phyloP scores from a whole-genome alignment of 2,888 invertebrate genomes.

The Fabriciana adippe region DNA sequence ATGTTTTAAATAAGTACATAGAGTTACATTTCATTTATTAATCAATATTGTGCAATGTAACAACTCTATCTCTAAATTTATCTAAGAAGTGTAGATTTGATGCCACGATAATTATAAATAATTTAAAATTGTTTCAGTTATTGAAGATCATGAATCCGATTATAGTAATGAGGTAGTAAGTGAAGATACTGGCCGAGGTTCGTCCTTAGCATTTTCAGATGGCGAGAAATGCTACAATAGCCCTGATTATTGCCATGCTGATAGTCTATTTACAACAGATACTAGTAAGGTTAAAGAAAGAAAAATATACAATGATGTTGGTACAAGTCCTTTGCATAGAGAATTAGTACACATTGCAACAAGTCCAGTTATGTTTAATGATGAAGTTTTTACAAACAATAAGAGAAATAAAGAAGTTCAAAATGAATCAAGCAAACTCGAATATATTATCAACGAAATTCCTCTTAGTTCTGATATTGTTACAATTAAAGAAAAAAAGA shows the following conservation, averaged over 20 bases:
- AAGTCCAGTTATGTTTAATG: constrained; percentile 41
- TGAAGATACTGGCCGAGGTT: constrained; percentile 70
- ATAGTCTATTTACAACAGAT: constrained; percentile 40
- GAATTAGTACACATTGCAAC: constrained; percentile 38
- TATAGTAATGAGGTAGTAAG: constrained; percentile 55
- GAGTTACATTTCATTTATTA: not conserved
- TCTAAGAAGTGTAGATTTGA: not conserved
- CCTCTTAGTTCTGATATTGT: constrained; percentile 33
- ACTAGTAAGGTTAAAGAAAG: constrained; percentile 33
- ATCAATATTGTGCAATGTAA: too few species aligned
- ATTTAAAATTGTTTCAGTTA: constrained; percentile 15
- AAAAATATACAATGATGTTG: constrained; percentile 35
- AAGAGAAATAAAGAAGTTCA: not conserved
- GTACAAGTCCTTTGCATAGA: constrained; percentile 40
- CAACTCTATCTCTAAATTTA: too few species aligned
- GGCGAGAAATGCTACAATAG: constrained; percentile 63
- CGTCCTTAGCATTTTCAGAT: constrained; percentile 67
- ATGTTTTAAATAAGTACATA: not conserved
- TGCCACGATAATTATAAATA: not conserved
- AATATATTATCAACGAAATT: not conserved
- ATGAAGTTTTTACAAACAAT: not conserved
- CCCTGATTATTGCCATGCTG: constrained; percentile 56
- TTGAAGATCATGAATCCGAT: constrained; percentile 37
- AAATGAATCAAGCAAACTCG: not conserved
- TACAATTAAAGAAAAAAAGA: constrained; percentile 37